Conservation (phyloP, 2,797 vertebrate genomes). For the Siniperca obscura region DNA sequence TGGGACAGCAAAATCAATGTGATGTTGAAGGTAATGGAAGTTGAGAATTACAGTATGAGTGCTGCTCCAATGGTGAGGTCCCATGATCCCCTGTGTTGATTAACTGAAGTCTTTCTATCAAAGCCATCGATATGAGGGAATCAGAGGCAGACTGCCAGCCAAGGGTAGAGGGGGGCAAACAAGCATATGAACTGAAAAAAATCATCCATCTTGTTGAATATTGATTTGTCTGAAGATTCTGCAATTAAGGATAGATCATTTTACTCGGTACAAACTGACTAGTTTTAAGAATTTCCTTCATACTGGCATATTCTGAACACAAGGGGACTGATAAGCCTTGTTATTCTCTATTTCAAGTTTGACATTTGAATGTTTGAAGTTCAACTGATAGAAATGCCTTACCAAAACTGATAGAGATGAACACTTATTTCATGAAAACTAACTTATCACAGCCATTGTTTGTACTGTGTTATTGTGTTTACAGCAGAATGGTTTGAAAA, state of each 20-base stretch:
- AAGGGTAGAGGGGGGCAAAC: neutral
- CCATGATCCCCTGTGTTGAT: neutral
- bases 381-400: neutral
- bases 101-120: conserved; percentile 19
- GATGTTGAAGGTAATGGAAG: neutral
- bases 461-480: neutral
- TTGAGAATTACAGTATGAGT: conserved; percentile 5
- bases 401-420: neutral
- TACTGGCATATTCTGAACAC: neutral
- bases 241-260: conserved; percentile 10
- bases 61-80: neutral
- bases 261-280: neutral
- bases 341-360: neutral
- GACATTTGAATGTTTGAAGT: neutral
- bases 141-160: conserved; percentile 7
- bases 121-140: neutral
- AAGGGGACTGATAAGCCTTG: neutral
- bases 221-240: neutral
- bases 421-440: neutral
- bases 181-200: conserved; percentile 5
- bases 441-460: neutral
- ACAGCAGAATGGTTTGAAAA: neutral
- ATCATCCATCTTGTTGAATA: conserved; percentile 2
- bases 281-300: neutral
- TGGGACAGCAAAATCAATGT: conserved; percentile 11